Evolutionary conservation across 2,888 invertebrate genomes (phyloP), one percentile per base, ranked within the genome.

Genomic region (Eristalis pertinax): DNA sequence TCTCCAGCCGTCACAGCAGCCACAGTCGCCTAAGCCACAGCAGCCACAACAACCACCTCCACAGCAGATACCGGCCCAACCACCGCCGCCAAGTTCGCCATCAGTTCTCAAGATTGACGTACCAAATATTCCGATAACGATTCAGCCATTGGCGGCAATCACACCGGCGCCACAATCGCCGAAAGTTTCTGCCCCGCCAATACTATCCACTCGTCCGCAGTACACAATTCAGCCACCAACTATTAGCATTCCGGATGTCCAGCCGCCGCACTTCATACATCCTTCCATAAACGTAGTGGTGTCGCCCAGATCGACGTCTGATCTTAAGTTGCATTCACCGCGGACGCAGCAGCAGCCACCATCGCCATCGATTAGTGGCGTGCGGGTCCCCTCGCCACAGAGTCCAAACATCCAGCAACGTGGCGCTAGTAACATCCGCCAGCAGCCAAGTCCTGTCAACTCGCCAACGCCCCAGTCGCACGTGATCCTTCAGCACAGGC

Each of bases 171-270:
- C 93, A 93, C 82, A 92, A 93, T 84, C 92, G 92, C 90, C 91
- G 41, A 70, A 84, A 29, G 41, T 88, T 38, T 19, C 89, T n/a
- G 22, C 74, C 65, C 11, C 50, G 15, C 22, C 75, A 7, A 58
- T 82, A 4, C 13, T 80, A 19, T 62, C 63, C 7, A 29, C 70
- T 56, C 90, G 91, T 24, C 92, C 93, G 90, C 93, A 93, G 79
- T 93, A 90, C 10, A 94, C 94, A 88, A 94, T 95, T 92, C 96
- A 95, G 90, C 94, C 96, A 15, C 94, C 96, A 4, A 95, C 95
- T 0, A 95, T 96, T 19, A 95, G 95, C 89, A 95, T 96, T 89
- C 95, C 96, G 4, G 95, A 95, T 60, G 89, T 90, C 1, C 84
- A 89, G 26, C 78, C 90, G 8, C 69, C 91, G 1, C 93, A 92